These are phyloP conservation scores for Rhadinocentrus ornatus DNA, from an alignment of 2,797 vertebrate genomes.

Conservation along the genomic window DNA sequence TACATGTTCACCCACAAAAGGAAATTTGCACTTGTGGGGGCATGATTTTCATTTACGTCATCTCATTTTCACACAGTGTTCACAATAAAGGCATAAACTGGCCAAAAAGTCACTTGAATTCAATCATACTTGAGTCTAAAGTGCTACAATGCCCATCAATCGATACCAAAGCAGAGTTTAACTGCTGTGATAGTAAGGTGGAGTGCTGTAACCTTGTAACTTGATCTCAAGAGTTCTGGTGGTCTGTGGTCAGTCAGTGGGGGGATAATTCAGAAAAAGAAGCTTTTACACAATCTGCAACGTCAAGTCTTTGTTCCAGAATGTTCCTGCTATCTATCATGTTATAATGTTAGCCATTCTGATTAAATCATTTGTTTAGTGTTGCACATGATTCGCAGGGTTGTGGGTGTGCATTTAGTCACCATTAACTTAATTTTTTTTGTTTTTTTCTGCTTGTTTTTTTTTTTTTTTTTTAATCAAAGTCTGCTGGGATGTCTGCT, in stretches of 20 bases:
- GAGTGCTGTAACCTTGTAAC: conserved; percentile 66
- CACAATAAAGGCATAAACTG: conserved; percentile 28
- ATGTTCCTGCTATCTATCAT: background rate
- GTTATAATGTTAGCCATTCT: background rate
- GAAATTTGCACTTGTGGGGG: conserved; percentile 17
- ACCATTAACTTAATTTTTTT: background rate
- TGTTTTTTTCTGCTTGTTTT: no score
- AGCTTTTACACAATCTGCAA: conserved; percentile 19
- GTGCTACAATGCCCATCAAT: conserved; percentile 65
- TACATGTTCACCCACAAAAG: conserved; percentile 1
- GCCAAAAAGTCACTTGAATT: conserved; percentile 62
- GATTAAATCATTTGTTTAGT: conserved; percentile 1
- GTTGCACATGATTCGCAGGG: background rate
- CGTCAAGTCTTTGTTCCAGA: background rate
- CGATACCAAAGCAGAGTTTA: conserved; percentile 55
- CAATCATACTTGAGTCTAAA: conserved; percentile 67
- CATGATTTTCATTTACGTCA: conserved; percentile 47
- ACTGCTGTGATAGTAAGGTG: conserved; percentile 48
- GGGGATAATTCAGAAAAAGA: conserved; percentile 30
- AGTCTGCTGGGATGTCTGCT: background rate
- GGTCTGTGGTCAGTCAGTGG: conserved; percentile 53
- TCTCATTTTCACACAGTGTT: conserved; percentile 36
- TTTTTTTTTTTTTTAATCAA: background rate
- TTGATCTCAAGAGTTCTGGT: conserved; percentile 56
- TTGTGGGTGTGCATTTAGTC: background rate